Evolutionary conservation across 2,888 invertebrate genomes (phyloP), one percentile per base, ranked within the genome.

Genomic region (Listrodromus nycthemerus): DNA sequence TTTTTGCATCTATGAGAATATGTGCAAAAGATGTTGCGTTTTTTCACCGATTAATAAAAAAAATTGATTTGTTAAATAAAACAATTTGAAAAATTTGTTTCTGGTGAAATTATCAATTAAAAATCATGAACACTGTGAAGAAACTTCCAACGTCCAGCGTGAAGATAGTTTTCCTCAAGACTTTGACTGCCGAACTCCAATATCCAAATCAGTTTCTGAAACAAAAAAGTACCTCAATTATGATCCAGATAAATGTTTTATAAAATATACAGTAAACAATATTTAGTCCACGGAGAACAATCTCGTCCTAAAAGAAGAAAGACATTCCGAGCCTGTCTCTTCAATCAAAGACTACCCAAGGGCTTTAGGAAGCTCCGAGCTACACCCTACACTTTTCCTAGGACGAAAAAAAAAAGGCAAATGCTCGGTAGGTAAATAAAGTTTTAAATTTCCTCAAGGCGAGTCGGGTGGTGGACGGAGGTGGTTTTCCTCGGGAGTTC

Each of bases 371-470:
- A 52, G 19, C 58, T 58, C 2, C 2, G n/a, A 67, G n/a, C 8
- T 13, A 27, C 30, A 30, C 27, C 24, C 21, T 8, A 16, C 24
- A 50, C 48, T 67, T 16, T 41, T 16, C 4, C 41, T 21, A 16
- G 37, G 16, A 37, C 16, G 16, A 79, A 33, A 6, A 48, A 55
- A n/a, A 21, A 41, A 37, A 30, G 13, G 16, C 21, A 0, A 48
- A 27, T 10, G 52, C 30, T 33, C 55, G 24, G 45, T 66, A 67
- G 90, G 91, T 92, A 91, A 92, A 92, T 92, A 92, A 91, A 92
- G 91, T 91, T 91, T 92, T 91, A 91, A 92, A 91, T 92, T 92
- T 91, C 91, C 91, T 58, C 27, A 48, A 69, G 33, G 61, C 19
- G 58, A 61, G 30, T 48, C 27, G 33, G 33, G 13, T 13, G 65